phyloP scores from a whole-genome alignment of 2,113 vertebrate species.

The Actinemys pallida region DNA sequence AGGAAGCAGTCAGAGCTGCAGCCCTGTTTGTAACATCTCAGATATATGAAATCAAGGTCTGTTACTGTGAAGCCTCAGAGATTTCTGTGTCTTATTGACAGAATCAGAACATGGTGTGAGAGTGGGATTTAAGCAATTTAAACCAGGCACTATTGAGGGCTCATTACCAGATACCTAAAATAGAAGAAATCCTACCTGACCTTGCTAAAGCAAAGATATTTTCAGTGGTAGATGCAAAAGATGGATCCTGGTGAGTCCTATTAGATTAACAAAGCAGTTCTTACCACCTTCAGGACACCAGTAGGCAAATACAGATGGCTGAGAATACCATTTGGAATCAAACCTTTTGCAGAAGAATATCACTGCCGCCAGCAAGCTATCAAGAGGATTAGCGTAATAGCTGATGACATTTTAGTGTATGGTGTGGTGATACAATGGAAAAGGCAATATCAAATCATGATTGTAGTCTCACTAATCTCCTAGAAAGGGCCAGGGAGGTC shows the following conservation, averaged over 20 bases:
- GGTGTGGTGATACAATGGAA: conserved; percentile 14
- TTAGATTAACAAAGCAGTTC: neutral
- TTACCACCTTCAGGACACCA: neutral
- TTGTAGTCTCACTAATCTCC: neutral
- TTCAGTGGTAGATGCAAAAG: neutral
- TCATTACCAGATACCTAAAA: neutral
- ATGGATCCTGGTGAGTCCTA: neutral
- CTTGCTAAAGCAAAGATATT: conserved; percentile 7
- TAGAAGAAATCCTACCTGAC: neutral
- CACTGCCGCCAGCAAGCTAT: conserved; percentile 8
- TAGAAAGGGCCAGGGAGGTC: neutral
- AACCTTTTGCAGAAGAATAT: neutral
- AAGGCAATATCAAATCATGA: conserved; percentile 16
- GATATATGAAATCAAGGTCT: neutral
- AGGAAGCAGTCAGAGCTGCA: neutral
- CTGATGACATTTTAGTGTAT: conserved; percentile 35
- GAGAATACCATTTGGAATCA: neutral
- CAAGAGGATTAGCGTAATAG: conserved; percentile 11
- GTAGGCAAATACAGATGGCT: conserved; percentile 26
- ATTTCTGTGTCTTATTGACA: neutral
- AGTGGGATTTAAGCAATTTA: neutral
- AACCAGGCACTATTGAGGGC: neutral
- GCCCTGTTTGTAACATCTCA: neutral
- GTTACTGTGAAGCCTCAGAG: neutral
- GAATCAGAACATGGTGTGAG: neutral